A percentile compares a stretch with the other conserved stretches of the same genome.
phyloP scores from a whole-genome alignment of 2,113 vertebrate species.

The Xenopus borealis region DNA sequence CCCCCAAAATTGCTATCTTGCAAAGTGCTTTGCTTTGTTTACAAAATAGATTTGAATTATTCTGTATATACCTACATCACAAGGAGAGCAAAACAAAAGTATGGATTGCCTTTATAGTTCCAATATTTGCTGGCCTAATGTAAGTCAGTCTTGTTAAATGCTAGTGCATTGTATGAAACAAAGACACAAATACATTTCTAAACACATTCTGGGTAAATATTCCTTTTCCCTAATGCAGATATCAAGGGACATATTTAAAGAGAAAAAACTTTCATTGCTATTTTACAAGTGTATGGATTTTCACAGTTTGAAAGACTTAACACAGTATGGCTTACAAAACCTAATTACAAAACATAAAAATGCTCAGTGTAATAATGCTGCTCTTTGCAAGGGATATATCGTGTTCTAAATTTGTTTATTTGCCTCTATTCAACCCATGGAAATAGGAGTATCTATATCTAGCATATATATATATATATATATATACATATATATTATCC shows the following conservation, averaged over 20 bases:
- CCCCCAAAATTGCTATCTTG: background rate
- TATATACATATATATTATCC: no score
- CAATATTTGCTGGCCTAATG: background rate
- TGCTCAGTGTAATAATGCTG: slow-evolving; percentile 53
- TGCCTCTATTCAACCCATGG: background rate
- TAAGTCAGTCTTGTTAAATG: slow-evolving; percentile 56
- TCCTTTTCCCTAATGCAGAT: slow-evolving; percentile 70
- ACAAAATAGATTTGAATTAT: background rate
- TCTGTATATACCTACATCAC: background rate
- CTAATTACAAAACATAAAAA: slow-evolving; percentile 76
- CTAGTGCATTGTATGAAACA: slow-evolving; percentile 56
- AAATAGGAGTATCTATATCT: background rate
- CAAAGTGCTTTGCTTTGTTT: background rate
- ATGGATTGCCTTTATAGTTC: background rate
- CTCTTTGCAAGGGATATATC: slow-evolving; percentile 12
- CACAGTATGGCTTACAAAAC: slow-evolving; percentile 65
- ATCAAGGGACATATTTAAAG: slow-evolving; percentile 78
- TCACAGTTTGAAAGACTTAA: slow-evolving; percentile 66
- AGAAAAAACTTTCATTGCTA: slow-evolving; percentile 72
- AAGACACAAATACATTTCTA: slow-evolving; percentile 62
- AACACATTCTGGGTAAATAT: slow-evolving; percentile 69
- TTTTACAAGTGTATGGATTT: slow-evolving; percentile 74
- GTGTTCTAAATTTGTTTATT: slow-evolving; percentile 13
- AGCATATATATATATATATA: no score
- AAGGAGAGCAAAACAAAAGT: background rate